Base-by-base conservation (phyloP, 1,140 invertebrate species). In the Drosophila novamexicana region DNA sequence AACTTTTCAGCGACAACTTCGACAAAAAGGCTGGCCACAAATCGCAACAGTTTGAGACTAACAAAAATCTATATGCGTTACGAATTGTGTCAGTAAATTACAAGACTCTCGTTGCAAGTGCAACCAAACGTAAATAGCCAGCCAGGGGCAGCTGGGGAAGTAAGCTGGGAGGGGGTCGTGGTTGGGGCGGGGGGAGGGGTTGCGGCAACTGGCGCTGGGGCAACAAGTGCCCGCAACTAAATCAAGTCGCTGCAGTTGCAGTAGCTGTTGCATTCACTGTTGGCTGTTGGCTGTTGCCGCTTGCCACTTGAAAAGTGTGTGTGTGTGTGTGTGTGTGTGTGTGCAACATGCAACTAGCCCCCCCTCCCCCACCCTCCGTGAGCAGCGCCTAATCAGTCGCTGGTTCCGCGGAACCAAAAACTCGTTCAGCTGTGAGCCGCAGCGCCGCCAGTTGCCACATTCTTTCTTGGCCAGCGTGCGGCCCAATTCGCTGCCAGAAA, bases 351-450 rank as follows among this genome's bases (percentile, higher is more conserved):
- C 54, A 54, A 36, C 49, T 3, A n/a, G 22, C 10, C 7, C 0
- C 10, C 2, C n/a, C 18, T 22, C 54, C 7, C 54, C 9, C 18
- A 1, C 34, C 32, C n/a, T 3, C 22, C 22, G 22, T 22, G 22
- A 22, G 22, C 22, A 29, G 71, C 47, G 18, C 2, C 39, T 63
- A 72, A 66, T 72, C 54, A 72, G 54, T 67, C 56, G 63, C 34
- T 64, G 57, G 75, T 88, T 86, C 82, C 83, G 82, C 82, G 82
- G 82, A 86, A 86, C 82, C 47, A 49, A 49, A 49, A 49, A 49
- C 47, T 49, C 22, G 47, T 49, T 49, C 47, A 49, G 47, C 18
- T 29, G 4, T 5, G 22, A 29, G 22, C 9, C 18, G 8, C 47
- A 18, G 22, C 18, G 47, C 47, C 0, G 37, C 22, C 29, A 47